Conservation (phyloP, 1,140 invertebrate genomes). For the Pentalonia nigronervosa region DNA sequence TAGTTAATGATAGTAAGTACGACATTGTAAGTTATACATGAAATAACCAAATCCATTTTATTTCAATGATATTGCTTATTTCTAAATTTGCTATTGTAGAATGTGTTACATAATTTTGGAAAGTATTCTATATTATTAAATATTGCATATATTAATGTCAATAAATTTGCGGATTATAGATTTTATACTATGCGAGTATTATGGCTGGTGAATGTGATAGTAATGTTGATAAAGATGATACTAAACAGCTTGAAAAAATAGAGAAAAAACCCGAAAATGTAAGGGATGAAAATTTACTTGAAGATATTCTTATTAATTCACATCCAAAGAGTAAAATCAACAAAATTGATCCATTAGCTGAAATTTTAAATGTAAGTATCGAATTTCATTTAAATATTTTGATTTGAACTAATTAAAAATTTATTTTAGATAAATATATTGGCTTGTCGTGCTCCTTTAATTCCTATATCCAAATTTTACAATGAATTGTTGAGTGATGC, state of each 20-base stretch:
- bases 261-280: constrained; percentile 5
- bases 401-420: neutral
- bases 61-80: neutral
- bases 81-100: neutral
- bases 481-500: constrained; percentile 91
- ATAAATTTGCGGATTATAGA: constrained; percentile 67
- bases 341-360: constrained; percentile 68
- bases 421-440: constrained; percentile 76
- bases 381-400: neutral
- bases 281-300: constrained; percentile 49
- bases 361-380: constrained; percentile 62
- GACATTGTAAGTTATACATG: neutral
- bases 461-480: constrained; percentile 89
- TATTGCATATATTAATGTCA: neutral
- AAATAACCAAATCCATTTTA: neutral
- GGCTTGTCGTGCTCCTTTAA: constrained; percentile 81
- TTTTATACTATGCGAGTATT: constrained; percentile 90
- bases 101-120: neutral
- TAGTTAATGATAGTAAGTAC: no score
- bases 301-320: constrained; percentile 34
- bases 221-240: neutral
- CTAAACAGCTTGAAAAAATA: constrained; percentile 34
- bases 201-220: constrained; percentile 81
- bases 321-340: constrained; percentile 50
- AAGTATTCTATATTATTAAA: neutral